These are phyloP conservation scores for Onychomys leucogaster DNA, from an alignment of 2,797 vertebrate species.

Conservation along the genomic window DNA sequence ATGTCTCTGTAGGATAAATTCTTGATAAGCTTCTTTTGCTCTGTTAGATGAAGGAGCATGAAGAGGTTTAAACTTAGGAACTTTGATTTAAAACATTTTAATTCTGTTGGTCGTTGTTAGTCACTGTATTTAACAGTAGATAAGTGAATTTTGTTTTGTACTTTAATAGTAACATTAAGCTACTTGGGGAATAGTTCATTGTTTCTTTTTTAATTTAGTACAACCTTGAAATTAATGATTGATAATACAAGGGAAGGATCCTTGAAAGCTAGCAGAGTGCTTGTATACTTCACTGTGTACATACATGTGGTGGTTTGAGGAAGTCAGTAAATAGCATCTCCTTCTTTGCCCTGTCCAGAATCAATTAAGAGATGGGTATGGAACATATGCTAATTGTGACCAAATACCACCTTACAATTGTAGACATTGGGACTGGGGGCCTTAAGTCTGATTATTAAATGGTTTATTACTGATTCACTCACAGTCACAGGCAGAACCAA, in stretches of 20 bases:
- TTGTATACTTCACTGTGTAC: background rate
- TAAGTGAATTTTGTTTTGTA: background rate
- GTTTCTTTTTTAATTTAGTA: background rate
- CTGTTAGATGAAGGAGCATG: background rate
- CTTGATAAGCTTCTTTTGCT: conserved; percentile 11
- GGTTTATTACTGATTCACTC: background rate
- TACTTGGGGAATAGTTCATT: background rate
- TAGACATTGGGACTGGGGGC: background rate
- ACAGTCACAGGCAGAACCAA: background rate
- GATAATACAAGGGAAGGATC: background rate
- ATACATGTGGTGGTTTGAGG: background rate
- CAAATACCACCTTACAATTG: no score
- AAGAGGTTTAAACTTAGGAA: conserved; percentile 20
- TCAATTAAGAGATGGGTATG: background rate
- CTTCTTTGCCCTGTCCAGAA: background rate
- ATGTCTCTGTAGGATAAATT: conserved; percentile 43
- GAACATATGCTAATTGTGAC: background rate
- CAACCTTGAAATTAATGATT: background rate
- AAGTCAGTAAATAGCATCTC: background rate
- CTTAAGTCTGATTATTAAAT: background rate
- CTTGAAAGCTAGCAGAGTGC: background rate
- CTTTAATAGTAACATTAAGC: background rate
- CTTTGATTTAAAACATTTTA: conserved; percentile 27
- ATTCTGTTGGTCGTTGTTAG: background rate
- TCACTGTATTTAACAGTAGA: background rate